Conservation (phyloP, 1,140 invertebrate species). For the Tenebrio molitor region DNA sequence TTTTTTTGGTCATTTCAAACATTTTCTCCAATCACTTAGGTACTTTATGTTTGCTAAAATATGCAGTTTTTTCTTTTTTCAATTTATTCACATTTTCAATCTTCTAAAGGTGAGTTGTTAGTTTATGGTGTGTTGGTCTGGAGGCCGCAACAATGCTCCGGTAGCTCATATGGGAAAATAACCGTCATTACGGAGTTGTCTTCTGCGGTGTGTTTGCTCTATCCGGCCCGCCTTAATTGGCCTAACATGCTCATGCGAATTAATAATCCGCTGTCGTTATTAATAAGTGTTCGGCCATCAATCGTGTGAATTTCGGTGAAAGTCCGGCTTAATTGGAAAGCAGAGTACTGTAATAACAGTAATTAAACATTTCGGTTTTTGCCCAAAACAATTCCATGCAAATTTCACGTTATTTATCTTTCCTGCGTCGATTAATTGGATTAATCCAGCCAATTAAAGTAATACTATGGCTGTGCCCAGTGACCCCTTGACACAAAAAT, state of each 20-base stretch:
- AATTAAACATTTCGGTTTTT: neutral
- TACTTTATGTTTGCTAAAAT: too few relatives aligned
- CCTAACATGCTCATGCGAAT: neutral
- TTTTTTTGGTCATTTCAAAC: too few relatives aligned
- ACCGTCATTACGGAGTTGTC: slow-evolving; percentile 8
- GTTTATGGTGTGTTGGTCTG: too few relatives aligned
- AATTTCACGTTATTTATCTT: neutral
- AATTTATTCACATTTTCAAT: too few relatives aligned
- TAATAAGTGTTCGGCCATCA: neutral
- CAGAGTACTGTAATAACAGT: neutral
- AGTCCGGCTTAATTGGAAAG: slow-evolving; percentile 15
- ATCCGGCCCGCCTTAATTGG: neutral
- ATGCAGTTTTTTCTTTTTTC: too few relatives aligned
- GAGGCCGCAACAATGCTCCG: slow-evolving; percentile 10
- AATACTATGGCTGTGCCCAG: neutral
- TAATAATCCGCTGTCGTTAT: slow-evolving; percentile 17
- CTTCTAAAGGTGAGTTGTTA: too few relatives aligned
- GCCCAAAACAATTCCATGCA: neutral
- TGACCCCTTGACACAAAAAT: slow-evolving; percentile 31
- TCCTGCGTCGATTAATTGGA: slow-evolving; percentile 13
- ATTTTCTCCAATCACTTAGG: too few relatives aligned
- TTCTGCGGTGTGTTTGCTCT: slow-evolving; percentile 1
- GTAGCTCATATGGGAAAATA: slow-evolving; percentile 13
- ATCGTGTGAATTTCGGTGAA: slow-evolving; percentile 33
- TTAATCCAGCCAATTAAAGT: slow-evolving; percentile 13